Percentiles rank a stretch among this genome's conserved stretches.
Conservation (phyloP, 1,140 invertebrate genomes). For the Drosophila ohnishii region DNA sequence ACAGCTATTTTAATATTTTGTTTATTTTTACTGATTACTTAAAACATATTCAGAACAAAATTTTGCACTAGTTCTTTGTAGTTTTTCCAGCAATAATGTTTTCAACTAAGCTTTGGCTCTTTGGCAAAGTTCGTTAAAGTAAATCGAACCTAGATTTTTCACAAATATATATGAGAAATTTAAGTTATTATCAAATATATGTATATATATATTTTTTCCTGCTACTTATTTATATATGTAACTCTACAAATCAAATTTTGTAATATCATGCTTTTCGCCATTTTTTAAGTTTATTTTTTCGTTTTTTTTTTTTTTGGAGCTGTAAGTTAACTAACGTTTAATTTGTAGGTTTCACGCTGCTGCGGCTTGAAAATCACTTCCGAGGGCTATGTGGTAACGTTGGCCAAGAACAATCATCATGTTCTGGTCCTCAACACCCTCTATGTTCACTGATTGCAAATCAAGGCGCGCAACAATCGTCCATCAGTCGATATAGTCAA, state of each 20-base stretch:
- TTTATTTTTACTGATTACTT: no score
- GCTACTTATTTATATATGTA: no score
- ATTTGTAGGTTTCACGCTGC: slow-evolving; percentile 95
- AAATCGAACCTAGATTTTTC: no score
- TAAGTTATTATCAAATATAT: no score
- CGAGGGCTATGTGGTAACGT: slow-evolving; percentile 97
- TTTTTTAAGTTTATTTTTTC: not conserved
- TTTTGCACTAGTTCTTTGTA: no score
- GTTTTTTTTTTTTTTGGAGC: not conserved
- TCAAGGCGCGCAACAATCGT: slow-evolving; percentile 75
- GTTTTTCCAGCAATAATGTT: no score
- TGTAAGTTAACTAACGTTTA: slow-evolving; percentile 6
- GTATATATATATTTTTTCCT: no score
- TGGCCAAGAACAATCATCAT: slow-evolving; percentile 99
- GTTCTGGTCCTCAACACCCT: slow-evolving; percentile 97
- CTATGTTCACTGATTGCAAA: slow-evolving; percentile 91
- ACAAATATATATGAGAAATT: no score
- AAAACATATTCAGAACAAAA: no score
- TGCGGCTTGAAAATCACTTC: slow-evolving; percentile 98
- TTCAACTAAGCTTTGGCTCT: no score
- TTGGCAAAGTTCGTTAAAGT: no score
- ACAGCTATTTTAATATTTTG: no score
- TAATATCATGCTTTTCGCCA: not conserved
- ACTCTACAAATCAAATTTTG: not conserved
- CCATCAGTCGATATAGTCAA: slow-evolving; percentile 75